Evolutionary conservation across 2,888 invertebrate species (phyloP).

Genomic region (Sarcophaga rosellei): DNA sequence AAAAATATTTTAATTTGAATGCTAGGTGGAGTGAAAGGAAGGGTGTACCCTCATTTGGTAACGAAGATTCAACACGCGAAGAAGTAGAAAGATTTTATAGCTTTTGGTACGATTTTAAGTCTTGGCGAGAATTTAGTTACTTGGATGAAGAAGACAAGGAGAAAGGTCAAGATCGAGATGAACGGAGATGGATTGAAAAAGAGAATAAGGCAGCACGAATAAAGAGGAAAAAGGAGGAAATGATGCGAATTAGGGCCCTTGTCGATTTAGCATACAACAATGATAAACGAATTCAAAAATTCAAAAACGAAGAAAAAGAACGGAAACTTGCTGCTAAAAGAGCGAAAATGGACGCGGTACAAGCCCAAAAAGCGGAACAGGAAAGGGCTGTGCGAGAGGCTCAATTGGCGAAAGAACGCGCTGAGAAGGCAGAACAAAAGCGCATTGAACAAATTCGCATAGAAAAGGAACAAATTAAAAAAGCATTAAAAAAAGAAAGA

Average conservation of each 20-base stretch:
- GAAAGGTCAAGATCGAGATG: constrained; percentile 97
- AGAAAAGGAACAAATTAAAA: constrained; percentile 92
- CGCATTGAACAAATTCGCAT: constrained; percentile 91
- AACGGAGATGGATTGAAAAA: constrained; percentile 98
- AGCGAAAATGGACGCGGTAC: constrained; percentile 92
- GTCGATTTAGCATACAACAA: constrained; percentile 97
- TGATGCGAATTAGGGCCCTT: constrained; percentile 92
- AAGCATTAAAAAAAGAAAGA: constrained; percentile 92
- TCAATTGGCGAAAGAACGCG: constrained; percentile 88
- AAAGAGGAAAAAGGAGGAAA: constrained; percentile 98
- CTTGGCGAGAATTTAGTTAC: constrained; percentile 99
- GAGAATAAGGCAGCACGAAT: constrained; percentile 96
- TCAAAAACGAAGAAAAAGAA: constrained; percentile 96
- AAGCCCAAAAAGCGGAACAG: constrained; percentile 92
- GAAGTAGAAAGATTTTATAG: constrained; percentile 97
- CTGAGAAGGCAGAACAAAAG: constrained; percentile 91
- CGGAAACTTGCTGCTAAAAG: constrained; percentile 93
- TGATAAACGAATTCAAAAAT: constrained; percentile 95
- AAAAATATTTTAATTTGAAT: constrained; percentile 88
- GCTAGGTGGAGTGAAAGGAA: constrained; percentile 95
- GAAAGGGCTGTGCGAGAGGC: constrained; percentile 89
- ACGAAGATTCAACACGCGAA: constrained; percentile 88
- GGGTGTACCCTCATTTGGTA: constrained; percentile 91
- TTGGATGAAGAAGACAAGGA: constrained; percentile 99
- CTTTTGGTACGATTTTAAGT: constrained; percentile 99